A percentile compares a stretch with the other conserved stretches of the same genome.
Evolutionary conservation across 1,140 invertebrate genomes (phyloP).

Genomic region (Hesperophylax magnus): DNA sequence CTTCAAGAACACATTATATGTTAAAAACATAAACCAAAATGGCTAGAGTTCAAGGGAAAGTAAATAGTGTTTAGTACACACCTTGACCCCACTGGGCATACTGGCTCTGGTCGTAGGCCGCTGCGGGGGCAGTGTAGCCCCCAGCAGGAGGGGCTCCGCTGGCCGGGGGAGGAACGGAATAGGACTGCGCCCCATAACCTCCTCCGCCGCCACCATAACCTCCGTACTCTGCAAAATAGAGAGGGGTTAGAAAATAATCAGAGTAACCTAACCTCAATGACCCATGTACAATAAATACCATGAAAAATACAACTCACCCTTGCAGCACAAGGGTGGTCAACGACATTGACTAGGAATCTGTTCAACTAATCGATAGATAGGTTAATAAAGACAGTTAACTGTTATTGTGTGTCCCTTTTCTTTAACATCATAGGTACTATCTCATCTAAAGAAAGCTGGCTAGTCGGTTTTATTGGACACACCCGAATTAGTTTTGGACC

Average conservation of each 20-base stretch:
- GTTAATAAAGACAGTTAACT: too few species aligned
- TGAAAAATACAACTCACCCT: not conserved
- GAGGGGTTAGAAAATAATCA: not conserved
- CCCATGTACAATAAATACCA: not conserved
- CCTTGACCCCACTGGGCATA: conserved; percentile 45
- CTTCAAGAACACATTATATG: too few species aligned
- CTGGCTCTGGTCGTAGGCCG: conserved; percentile 38
- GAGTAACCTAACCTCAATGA: not conserved
- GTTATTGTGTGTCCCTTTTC: too few species aligned
- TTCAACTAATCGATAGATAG: too few species aligned
- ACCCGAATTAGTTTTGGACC: too few species aligned
- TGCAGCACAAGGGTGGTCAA: too few species aligned
- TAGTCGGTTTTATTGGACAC: too few species aligned
- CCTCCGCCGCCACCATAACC: conserved; percentile 60
- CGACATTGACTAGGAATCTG: too few species aligned
- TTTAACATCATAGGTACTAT: too few species aligned
- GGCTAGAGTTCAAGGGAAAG: too few species aligned
- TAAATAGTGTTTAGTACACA: not conserved
- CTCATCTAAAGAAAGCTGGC: too few species aligned
- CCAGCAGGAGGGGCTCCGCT: conserved; percentile 62
- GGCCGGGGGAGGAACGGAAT: conserved; percentile 60
- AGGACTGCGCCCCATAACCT: conserved; percentile 60
- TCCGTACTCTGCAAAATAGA: conserved; percentile 52
- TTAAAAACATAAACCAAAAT: too few species aligned
- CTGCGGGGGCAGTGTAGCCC: conserved; percentile 45